Evolutionary conservation across 2,113 vertebrate species (phyloP).

Genomic region (Pachycephala philippinensis): DNA sequence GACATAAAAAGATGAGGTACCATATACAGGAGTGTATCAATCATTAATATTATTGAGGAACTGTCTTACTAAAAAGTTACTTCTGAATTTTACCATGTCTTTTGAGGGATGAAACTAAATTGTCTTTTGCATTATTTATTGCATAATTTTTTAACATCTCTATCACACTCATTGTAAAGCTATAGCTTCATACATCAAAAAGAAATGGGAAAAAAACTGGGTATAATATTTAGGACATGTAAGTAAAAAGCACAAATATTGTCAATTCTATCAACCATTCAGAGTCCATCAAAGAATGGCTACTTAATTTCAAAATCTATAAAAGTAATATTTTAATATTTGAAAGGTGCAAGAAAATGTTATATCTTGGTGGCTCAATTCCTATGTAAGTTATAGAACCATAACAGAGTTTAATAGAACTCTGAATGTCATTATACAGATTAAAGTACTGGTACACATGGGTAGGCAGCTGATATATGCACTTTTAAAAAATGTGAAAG

Average conservation of each 20-base stretch:
- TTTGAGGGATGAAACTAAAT: conserved; percentile 54
- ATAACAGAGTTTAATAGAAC: not conserved
- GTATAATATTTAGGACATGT: not conserved
- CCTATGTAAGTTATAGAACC: not conserved
- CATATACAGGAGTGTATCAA: conserved; percentile 24
- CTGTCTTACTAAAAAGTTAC: conserved; percentile 60
- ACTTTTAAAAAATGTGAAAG: not conserved
- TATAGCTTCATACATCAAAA: conserved; percentile 29
- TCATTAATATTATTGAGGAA: conserved; percentile 63
- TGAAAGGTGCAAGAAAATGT: not conserved
- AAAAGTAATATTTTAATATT: not conserved
- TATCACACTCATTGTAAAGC: not conserved
- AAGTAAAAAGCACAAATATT: not conserved
- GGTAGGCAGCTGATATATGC: not conserved
- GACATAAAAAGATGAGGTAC: conserved; percentile 53
- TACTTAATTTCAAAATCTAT: conserved; percentile 2
- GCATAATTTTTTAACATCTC: conserved; percentile 43
- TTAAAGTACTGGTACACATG: not conserved
- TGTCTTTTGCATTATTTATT: conserved; percentile 67
- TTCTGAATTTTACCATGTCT: conserved; percentile 35
- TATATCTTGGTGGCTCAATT: not conserved
- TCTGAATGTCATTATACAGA: not conserved
- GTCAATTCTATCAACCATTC: not conserved
- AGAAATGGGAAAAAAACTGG: not conserved
- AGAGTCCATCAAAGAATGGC: not conserved